These are phyloP conservation scores for Pedionomus torquatus DNA, from an alignment of 2,113 vertebrate species.

Conservation along the genomic window DNA sequence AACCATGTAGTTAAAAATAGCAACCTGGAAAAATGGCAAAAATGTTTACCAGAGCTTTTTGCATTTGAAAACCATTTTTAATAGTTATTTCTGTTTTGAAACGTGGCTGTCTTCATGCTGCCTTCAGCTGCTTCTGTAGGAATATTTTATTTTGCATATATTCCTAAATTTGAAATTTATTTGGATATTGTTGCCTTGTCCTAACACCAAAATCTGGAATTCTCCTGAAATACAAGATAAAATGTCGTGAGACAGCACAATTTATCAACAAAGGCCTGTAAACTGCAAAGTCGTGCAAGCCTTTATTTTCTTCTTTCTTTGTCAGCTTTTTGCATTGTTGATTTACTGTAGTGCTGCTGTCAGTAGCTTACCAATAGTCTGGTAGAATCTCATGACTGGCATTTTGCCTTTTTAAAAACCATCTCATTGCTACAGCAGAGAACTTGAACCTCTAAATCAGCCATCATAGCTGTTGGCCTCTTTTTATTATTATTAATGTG, in stretches of 20 bases:
- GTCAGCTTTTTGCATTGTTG: conserved; percentile 84
- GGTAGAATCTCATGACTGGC: conserved; percentile 78
- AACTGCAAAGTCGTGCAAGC: conserved; percentile 70
- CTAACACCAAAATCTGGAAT: conserved; percentile 45
- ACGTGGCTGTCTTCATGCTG: not conserved
- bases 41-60: not conserved
- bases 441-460: conserved; percentile 67
- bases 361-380: conserved; percentile 79
- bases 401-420: conserved; percentile 80
- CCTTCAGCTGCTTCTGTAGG: not conserved
- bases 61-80: not conserved
- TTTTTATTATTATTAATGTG: conserved; percentile 76
- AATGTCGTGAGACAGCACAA: conserved; percentile 72
- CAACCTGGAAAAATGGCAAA: conserved; percentile 11
- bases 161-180: not conserved
- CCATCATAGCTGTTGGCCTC: conserved; percentile 55
- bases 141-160: not conserved
- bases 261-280: conserved; percentile 72
- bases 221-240: conserved; percentile 45
- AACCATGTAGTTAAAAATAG: conserved; percentile 53
- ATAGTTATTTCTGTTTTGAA: not conserved
- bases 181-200: conserved; percentile 5
- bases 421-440: conserved; percentile 71
- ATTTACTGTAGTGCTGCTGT: conserved; percentile 77
- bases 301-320: conserved; percentile 70